phyloP scores from a whole-genome alignment of 1,140 invertebrate species.

The Dufourea novaeangliae region DNA sequence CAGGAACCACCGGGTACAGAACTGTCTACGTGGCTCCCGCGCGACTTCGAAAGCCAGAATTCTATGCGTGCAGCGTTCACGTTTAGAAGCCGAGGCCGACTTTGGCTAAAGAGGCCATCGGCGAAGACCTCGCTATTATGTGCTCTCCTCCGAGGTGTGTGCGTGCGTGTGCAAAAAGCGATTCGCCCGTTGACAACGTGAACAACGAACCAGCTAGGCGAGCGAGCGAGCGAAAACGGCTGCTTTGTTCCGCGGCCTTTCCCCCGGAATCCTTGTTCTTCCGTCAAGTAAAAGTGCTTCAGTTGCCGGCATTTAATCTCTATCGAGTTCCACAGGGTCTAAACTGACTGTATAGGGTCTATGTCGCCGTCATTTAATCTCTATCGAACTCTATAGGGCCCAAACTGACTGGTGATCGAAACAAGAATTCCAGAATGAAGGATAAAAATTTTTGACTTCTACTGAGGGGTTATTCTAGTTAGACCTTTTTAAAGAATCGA shows the following conservation, averaged over 20 bases:
- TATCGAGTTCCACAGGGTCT: not conserved
- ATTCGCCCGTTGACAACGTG: conserved; percentile 41
- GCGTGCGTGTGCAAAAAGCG: conserved; percentile 31
- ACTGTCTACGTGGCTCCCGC: too few species aligned
- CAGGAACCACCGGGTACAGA: too few species aligned
- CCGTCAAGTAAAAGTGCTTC: not conserved
- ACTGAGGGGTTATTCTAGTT: too few species aligned
- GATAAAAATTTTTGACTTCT: too few species aligned
- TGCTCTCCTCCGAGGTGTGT: conserved; percentile 22
- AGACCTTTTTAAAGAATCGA: too few species aligned
- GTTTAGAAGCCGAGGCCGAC: conserved; percentile 44
- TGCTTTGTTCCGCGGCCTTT: conserved; percentile 32
- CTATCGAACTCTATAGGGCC: too few species aligned
- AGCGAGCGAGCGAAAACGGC: conserved; percentile 1
- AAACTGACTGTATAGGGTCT: too few species aligned
- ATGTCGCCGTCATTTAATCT: too few species aligned
- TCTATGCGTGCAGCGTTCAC: conserved; percentile 43
- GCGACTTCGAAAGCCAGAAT: conserved; percentile 33
- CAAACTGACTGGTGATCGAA: too few species aligned
- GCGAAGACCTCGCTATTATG: conserved; percentile 33
- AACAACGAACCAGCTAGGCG: too few species aligned
- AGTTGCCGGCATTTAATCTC: not conserved
- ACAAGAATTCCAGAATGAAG: too few species aligned
- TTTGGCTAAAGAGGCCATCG: conserved; percentile 54
- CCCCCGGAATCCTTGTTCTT: not conserved